A percentile compares a stretch with the other conserved stretches of the same genome.
phyloP scores from a whole-genome alignment of 1,140 invertebrate genomes.

The Bombyx mandarina region DNA sequence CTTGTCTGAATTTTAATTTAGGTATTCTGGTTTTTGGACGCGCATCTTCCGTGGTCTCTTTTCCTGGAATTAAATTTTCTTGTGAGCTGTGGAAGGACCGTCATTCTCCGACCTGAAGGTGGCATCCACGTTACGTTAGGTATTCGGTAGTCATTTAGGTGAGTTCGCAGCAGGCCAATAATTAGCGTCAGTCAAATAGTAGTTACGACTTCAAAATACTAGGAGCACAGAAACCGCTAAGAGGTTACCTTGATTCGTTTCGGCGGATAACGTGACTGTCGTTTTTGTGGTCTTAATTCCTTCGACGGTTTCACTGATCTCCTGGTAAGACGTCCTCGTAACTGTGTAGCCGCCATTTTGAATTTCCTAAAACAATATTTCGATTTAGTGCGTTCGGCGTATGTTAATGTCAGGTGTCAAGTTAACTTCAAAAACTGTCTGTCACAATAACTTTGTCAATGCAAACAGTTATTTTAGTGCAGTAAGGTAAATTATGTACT shows the following conservation, averaged over 20 bases:
- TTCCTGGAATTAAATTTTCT: too few species aligned
- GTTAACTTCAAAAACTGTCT: too few species aligned
- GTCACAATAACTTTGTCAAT: too few species aligned
- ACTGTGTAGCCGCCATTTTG: constrained; percentile 5
- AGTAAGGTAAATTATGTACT: too few species aligned
- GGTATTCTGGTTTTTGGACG: constrained; percentile 32
- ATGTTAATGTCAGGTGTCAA: too few species aligned
- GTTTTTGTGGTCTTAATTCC: neutral
- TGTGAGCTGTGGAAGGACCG: too few species aligned
- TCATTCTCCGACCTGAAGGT: too few species aligned
- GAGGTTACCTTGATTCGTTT: constrained; percentile 2
- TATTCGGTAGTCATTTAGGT: too few species aligned
- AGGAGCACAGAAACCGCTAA: neutral
- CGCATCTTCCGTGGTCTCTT: constrained; percentile 8
- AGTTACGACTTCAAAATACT: neutral
- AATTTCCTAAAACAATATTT: constrained; percentile 3
- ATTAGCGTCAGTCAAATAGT: too few species aligned
- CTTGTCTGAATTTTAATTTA: constrained; percentile 26
- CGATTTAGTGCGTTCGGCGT: neutral
- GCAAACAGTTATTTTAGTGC: too few species aligned
- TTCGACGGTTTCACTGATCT: neutral
- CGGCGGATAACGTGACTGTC: neutral
- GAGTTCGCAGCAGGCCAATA: too few species aligned
- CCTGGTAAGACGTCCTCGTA: neutral
- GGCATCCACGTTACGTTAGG: too few species aligned